These are phyloP conservation scores for Muraenolepis orangiensis DNA, from an alignment of 2,797 vertebrate species.

Conservation along the genomic window DNA sequence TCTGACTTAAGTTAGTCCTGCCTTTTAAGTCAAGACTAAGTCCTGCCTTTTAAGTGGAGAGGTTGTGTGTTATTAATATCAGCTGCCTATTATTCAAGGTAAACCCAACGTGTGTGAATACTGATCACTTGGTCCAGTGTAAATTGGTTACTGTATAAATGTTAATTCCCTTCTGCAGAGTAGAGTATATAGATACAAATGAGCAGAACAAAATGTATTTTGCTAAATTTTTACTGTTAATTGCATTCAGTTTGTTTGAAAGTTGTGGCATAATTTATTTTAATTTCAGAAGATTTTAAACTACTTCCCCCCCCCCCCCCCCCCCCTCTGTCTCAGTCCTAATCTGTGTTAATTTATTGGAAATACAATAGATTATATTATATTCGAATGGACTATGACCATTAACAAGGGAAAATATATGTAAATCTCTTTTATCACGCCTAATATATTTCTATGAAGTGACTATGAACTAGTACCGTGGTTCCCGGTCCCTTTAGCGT, in stretches of 20 bases:
- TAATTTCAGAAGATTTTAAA: slow-evolving; percentile 61
- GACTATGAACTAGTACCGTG: slow-evolving; percentile 48
- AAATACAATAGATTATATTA: slow-evolving; percentile 56
- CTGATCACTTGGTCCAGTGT: slow-evolving; percentile 71
- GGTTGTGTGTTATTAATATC: slow-evolving; percentile 29
- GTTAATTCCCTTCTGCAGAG: slow-evolving; percentile 73
- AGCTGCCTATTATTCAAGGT: slow-evolving; percentile 54
- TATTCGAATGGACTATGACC: slow-evolving; percentile 56
- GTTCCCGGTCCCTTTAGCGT: slow-evolving; percentile 34
- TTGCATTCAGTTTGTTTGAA: slow-evolving; percentile 58
- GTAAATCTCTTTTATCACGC: slow-evolving; percentile 56
- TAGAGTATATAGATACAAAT: slow-evolving; percentile 80
- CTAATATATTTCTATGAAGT: slow-evolving; percentile 60
- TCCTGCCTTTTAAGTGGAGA: slow-evolving; percentile 33
- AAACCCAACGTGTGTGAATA: slow-evolving; percentile 66
- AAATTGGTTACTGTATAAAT: slow-evolving; percentile 68
- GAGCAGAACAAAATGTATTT: slow-evolving; percentile 76
- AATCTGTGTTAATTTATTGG: slow-evolving; percentile 58
- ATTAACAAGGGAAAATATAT: slow-evolving; percentile 47
- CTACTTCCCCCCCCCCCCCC: slow-evolving; percentile 56
- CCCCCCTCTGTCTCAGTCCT: slow-evolving; percentile 41
- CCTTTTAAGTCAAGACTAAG: slow-evolving; percentile 40
- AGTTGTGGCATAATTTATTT: slow-evolving; percentile 66
- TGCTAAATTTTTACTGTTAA: slow-evolving; percentile 80
- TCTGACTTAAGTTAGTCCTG: slow-evolving; percentile 64